Base-by-base conservation (phyloP, 53 echinoderm and acorn worm species). In the Holothuria scabra region DNA sequence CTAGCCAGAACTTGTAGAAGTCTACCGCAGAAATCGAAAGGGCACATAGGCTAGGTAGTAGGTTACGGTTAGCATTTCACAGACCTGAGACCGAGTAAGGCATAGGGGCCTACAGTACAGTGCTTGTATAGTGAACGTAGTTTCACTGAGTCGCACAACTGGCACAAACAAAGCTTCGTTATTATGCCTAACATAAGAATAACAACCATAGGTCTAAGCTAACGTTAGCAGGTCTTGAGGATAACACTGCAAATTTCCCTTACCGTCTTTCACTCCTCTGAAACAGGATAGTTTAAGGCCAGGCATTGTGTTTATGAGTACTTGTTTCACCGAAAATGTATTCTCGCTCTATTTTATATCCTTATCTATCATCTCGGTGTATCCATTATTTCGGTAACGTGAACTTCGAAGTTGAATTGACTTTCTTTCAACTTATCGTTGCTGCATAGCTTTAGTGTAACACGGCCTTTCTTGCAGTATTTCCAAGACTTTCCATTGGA, bases 201-300 rank as follows among this genome's bases (percentile, higher is more conserved):
- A 52, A 52, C 16, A 18, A 12, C n/a, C n/a, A n/a, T n/a, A n/a
- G n/a, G n/a, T n/a, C n/a, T n/a, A n/a, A n/a, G n/a, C n/a, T n/a
- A n/a, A n/a, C n/a, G n/a, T n/a, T n/a, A n/a, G 52, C 52, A 16
- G 0, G 52, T 52, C 18, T 18, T 16, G 52, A 8, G 16, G 52
- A 52, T 16, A 18, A 18, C 18, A 18, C 52, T 52, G 41, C 52
- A 52, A 52, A 6, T 48, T 44, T 46, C 2, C 13, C 79, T 79
- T 79, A 79, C 79, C 79, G 55, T 79, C 79, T 56, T 56, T 58
- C 16, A 59, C 79, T 13, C 79, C 79, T 58, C 79, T 56, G 79
- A 79, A 79, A 79, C 79, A 79, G 56, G 79, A 79, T 21, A 79
- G 16, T 57, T 59, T 79, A 16, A 79, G 59, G 32, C 57, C 79